These are phyloP conservation scores for Malachius bipustulatus DNA, from an alignment of 2,888 invertebrate species.

Conservation along the genomic window DNA sequence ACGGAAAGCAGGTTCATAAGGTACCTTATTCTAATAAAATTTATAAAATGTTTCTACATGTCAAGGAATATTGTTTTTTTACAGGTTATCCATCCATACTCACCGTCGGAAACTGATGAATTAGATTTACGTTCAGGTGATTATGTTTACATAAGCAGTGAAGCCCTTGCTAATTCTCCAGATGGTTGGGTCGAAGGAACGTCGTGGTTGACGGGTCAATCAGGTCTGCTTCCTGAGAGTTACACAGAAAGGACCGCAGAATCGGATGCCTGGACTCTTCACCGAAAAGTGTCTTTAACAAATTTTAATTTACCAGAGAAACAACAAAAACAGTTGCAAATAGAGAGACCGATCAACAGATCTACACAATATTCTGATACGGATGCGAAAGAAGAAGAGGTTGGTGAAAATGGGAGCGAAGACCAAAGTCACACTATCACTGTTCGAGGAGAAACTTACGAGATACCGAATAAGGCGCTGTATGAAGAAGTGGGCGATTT, in stretches of 20 bases:
- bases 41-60: not conserved
- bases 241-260: slow-evolving; percentile 76
- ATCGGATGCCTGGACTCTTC: slow-evolving; percentile 85
- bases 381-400: too few relatives aligned
- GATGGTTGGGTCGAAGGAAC: slow-evolving; percentile 85
- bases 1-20: slow-evolving; percentile 52
- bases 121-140: slow-evolving; percentile 76
- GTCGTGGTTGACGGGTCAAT: slow-evolving; percentile 70
- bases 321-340: too few relatives aligned
- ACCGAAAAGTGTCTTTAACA: slow-evolving; percentile 51
- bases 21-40: slow-evolving; percentile 23
- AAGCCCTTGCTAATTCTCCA: slow-evolving; percentile 56
- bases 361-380: too few relatives aligned
- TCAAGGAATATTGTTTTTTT: too few relatives aligned
- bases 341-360: too few relatives aligned
- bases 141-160: slow-evolving; percentile 69
- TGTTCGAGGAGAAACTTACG: too few relatives aligned
- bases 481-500: too few relatives aligned
- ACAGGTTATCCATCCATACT: slow-evolving; percentile 64
- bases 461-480: too few relatives aligned
- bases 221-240: slow-evolving; percentile 69
- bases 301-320: too few relatives aligned
- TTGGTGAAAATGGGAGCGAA: too few relatives aligned
- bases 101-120: slow-evolving; percentile 69
- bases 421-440: too few relatives aligned